Evolutionary conservation across 2,888 invertebrate species (phyloP), one percentile per base, ranked within the genome.

Genomic region (Magallana nippona): DNA sequence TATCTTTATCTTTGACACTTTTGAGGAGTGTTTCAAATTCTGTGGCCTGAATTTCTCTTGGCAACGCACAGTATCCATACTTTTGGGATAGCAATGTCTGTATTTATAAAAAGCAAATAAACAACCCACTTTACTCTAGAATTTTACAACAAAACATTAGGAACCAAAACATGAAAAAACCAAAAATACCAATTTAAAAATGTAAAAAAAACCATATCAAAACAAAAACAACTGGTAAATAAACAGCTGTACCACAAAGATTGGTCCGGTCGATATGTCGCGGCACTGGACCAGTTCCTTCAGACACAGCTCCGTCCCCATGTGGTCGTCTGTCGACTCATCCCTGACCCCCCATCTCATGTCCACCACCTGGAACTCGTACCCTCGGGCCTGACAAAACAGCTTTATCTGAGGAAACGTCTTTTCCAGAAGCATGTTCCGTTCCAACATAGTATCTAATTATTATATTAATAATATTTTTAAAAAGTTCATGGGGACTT

Each of bases 321-420:
- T 90, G 83, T 93, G 92, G 82, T 93, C 92, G 84, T 93, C 91
- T 13, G 89, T 89, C 0, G 93, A 91, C 81, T 93, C 91, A 58
- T 92, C 91, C 58, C 92, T 87, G 13, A 93, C 87, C 10, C 93
- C 93, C 93, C 93, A 93, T 27, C 93, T 83, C 93, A 93, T 93
- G 86, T 93, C 90, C 1, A 90, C 90, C 55, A 93, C 91, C 87
- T 93, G 92, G 82, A 93, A 93, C 82, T 92, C 92, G 83, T 92
- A 93, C 1, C 92, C 93, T 10, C 84, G 86, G 55, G 89, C 84
- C 81, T 90, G 91, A 85, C 93, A 93, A 82, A 89, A 91, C 10
- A 85, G 62, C 87, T 92, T 92, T 22, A 93, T 84, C 55, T 86
- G 86, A 0, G 92, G 92, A 83, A 92, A 93, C 1, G 90, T 91